Base-by-base conservation (phyloP, 1,140 invertebrate genomes). In the Neocloeon triangulifer region DNA sequence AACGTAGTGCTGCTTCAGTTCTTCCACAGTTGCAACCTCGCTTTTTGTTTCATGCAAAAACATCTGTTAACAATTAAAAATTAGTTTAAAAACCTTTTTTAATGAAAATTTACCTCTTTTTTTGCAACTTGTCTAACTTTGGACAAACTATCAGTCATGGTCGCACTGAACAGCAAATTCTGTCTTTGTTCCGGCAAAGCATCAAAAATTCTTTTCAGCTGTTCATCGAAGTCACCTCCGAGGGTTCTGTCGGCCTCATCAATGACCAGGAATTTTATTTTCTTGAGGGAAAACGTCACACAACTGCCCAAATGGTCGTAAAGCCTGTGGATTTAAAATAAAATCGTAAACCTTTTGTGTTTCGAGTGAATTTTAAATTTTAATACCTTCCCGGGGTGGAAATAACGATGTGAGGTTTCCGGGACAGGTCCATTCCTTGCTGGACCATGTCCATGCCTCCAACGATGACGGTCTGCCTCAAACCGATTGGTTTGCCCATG, bases 141-240 rank as follows among this genome's bases (percentile, higher is more conserved):
- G 34, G 73, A 56, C 17, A 82, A 52, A 37, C 75, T 69, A 49
- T 89, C 78, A 6, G 85, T 92, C 48, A 96, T 86, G 10, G 94
- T 98, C 2, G 94, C 94, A 34, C 89, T 95, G 47, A 96, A 98
- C 16, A 96, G 60, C 19, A 94, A 58, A 14, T 77, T 88, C 46
- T 86, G 81, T 41, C 76, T 64, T 26, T 74, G 65, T 39, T 69
- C 66, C 1, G 89, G 82, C 25, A 96, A 52, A 6, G 66, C 64
- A 36, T 64, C 53, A 45, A 92, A 74, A 43, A 96, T 91, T 31
- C 68, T 73, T 47, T 75, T 60, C 15, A 96, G 35, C 52, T 56
- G 75, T 19, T 71, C 59, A 55, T 82, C 71, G 52, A 79, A 82
- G 26, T 70, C 59, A 37, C 79, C 78, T 51, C 70, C 66, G n/a